A percentile compares a stretch with the other conserved stretches of the same genome.
Evolutionary conservation across 2,888 invertebrate genomes (phyloP).

Genomic region (Pelosia muscerda): DNA sequence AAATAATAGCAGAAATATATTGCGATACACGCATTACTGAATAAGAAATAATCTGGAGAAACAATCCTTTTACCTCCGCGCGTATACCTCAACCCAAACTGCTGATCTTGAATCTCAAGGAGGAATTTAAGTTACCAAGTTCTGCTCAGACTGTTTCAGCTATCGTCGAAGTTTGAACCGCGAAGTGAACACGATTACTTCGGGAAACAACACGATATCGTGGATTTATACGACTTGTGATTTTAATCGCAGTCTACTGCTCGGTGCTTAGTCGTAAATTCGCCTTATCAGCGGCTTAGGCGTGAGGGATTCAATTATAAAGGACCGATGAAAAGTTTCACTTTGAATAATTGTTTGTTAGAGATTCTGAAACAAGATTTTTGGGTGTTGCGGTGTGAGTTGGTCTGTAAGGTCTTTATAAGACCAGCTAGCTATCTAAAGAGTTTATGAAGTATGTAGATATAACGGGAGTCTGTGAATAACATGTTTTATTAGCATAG

Average conservation of each 20-base stretch:
- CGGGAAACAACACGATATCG: conserved; percentile 68
- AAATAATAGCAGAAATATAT: not conserved
- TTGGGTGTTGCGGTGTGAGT: not conserved
- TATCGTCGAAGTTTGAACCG: conserved; percentile 51
- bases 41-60: not conserved
- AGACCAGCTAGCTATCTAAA: not conserved
- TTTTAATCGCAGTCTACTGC: conserved; percentile 57
- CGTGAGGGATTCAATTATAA: conserved; percentile 47
- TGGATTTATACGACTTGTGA: conserved; percentile 73
- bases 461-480: not conserved
- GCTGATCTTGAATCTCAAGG: conserved; percentile 10
- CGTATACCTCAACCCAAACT: conserved; percentile 5
- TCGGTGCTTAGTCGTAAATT: conserved; percentile 46
- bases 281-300: conserved; percentile 41
- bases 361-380: conserved; percentile 19
- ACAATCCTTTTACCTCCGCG: not conserved
- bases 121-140: conserved; percentile 46
- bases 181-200: conserved; percentile 73
- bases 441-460: not conserved
- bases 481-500: not conserved
- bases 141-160: conserved; percentile 34
- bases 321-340: conserved; percentile 46
- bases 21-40: not conserved
- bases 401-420: not conserved
- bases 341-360: conserved; percentile 40